Conservation (phyloP, 2,888 invertebrate genomes). For the Leucophenga montana region DNA sequence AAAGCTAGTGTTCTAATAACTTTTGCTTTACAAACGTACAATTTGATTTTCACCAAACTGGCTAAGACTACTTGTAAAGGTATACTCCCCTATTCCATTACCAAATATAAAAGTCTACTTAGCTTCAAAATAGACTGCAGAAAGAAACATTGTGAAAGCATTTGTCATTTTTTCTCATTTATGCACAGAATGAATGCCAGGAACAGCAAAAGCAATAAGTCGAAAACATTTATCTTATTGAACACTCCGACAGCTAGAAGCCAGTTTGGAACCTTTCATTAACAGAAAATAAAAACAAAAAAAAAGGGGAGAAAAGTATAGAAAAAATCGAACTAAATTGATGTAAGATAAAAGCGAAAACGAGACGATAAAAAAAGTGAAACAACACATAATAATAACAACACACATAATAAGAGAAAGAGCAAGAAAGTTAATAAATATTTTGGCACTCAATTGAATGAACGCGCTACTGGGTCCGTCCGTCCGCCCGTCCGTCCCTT, state of each 20-base stretch:
- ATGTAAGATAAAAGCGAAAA: too few relatives aligned
- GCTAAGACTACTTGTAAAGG: too few relatives aligned
- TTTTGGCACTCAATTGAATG: constrained; percentile 49
- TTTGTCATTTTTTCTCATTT: constrained; percentile 21
- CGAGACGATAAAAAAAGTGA: not conserved
- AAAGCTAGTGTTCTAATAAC: too few relatives aligned
- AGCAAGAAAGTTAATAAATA: constrained; percentile 18
- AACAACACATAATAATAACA: not conserved
- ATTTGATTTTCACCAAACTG: too few relatives aligned
- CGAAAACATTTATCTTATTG: constrained; percentile 16
- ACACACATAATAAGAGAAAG: not conserved
- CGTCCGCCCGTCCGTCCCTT: not conserved
- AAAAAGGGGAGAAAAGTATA: not conserved
- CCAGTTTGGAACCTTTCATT: constrained; percentile 54
- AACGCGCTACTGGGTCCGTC: not conserved
- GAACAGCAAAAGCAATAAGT: constrained; percentile 4
- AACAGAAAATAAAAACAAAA: constrained; percentile 1
- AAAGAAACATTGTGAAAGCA: constrained; percentile 6
- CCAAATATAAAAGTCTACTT: too few relatives aligned
- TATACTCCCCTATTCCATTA: too few relatives aligned
- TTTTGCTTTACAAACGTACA: too few relatives aligned
- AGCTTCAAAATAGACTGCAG: not conserved
- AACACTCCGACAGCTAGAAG: constrained; percentile 32
- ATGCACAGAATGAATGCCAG: constrained; percentile 13
- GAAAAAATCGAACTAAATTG: too few relatives aligned